Evolutionary conservation across 2,797 vertebrate genomes (phyloP).

Genomic region (Vireo griseus): DNA sequence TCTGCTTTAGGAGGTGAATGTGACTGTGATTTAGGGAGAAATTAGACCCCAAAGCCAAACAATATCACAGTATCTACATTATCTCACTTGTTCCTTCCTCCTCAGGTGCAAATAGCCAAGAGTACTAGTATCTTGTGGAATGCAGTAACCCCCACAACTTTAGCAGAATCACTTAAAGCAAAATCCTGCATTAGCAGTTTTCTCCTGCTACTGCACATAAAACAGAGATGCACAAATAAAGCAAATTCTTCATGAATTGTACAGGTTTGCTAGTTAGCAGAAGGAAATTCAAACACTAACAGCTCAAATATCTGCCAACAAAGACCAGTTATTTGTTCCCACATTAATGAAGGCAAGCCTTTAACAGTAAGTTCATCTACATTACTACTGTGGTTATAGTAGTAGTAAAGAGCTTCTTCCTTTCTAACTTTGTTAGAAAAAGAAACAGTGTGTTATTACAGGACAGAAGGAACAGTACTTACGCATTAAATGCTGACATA

Average conservation of each 20-base stretch:
- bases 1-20: neutral
- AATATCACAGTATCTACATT: neutral
- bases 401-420: neutral
- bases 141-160: neutral
- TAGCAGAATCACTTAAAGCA: neutral
- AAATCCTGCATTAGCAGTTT: neutral
- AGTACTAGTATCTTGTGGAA: neutral
- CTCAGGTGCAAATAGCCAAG: neutral
- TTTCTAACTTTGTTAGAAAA: neutral
- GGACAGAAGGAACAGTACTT: neutral
- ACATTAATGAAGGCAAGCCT: neutral
- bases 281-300: neutral
- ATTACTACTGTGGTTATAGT: neutral
- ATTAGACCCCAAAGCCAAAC: neutral
- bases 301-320: neutral
- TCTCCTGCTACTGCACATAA: neutral
- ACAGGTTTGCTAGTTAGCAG: neutral
- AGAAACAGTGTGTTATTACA: neutral
- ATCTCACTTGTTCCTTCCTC: neutral
- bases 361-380: neutral
- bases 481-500: neutral
- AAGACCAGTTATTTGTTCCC: neutral
- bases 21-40: neutral
- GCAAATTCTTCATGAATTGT: neutral
- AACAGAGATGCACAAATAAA: neutral